Conservation (phyloP, 2,888 invertebrate species). For the Apomyelois bistriatella region DNA sequence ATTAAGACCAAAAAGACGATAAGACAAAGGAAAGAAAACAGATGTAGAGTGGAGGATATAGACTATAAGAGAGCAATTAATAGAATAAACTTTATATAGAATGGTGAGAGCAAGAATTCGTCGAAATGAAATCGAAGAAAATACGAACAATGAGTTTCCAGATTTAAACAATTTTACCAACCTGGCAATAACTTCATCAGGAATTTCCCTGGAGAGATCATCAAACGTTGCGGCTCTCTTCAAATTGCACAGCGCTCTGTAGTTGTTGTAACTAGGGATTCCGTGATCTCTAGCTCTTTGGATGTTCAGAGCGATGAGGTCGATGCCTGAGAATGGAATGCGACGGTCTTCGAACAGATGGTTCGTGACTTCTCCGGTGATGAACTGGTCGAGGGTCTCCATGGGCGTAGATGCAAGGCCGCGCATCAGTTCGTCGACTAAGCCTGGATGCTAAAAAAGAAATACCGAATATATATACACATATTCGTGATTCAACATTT, state of each 20-base stretch:
- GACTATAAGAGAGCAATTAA: too few relatives aligned
- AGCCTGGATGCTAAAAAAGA: conserved; percentile 79
- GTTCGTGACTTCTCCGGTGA: conserved; percentile 96
- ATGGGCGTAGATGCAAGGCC: conserved; percentile 93
- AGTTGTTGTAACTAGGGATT: conserved; percentile 92
- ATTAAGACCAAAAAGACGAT: not conserved
- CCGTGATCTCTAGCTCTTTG: conserved; percentile 94
- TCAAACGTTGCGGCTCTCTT: conserved; percentile 92
- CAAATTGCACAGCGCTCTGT: conserved; percentile 93
- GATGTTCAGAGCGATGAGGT: conserved; percentile 94
- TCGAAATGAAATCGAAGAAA: too few relatives aligned
- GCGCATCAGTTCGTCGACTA: conserved; percentile 91
- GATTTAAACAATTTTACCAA: conserved; percentile 25
- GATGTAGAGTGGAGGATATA: too few relatives aligned
- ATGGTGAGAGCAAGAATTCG: too few relatives aligned
- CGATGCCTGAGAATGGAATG: conserved; percentile 95
- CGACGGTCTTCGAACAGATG: conserved; percentile 95
- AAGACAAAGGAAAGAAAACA: not conserved
- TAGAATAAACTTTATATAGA: too few relatives aligned
- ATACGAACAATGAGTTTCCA: too few relatives aligned
- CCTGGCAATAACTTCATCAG: conserved; percentile 88
- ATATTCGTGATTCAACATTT: too few relatives aligned
- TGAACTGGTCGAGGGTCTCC: conserved; percentile 96
- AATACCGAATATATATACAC: not conserved
- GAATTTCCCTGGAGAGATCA: conserved; percentile 92